Base-by-base conservation (phyloP, 2,797 vertebrate genomes). In the Hoplostethus atlanticus region DNA sequence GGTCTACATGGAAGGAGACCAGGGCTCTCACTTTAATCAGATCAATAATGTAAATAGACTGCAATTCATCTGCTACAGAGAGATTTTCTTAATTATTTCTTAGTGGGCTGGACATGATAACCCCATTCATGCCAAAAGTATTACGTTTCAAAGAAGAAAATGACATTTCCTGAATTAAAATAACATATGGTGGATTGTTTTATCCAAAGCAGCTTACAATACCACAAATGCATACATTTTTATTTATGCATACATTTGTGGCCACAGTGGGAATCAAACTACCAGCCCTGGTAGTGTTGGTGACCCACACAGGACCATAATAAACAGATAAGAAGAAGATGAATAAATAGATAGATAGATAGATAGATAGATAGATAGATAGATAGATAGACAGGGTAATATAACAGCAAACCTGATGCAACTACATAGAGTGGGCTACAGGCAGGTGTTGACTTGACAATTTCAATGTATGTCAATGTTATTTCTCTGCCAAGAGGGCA, bases 41-140 rank as follows among this genome's bases (percentile, higher is more conserved):
- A 68, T 74, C 63, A 56, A 51, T 68, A 10, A 51, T 34, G 51
- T 38, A 77, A 55, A 71, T 3, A n/a, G 56, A 36, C 6, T 36
- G 61, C 8, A 64, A 78, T 76, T 21, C 63, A 76, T 74, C 75
- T 63, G 71, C 57, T 25, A 28, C 1, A 10, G 71, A 36, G 54
- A 60, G 47, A 42, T 75, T 59, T 40, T 60, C 57, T 42, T 57
- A 25, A 68, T 78, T 61, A 72, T 63, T 53, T 71, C 13, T 12
- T 12, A 47, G 44, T 4, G 12, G 44, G 44, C 44, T 47, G 44
- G 12, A 47, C 15, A 47, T 9, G 50, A 51, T 51, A 51, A 6
- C 11, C 52, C 3, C 25, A 36, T 36, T 54, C 64, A n/a, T 50
- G 44, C 21, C 31, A 1, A 21, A 6, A 25, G 70, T 48, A 30